These are phyloP conservation scores for Nyctalus aviator DNA, from an alignment of 2,797 vertebrate genomes.

Conservation along the genomic window DNA sequence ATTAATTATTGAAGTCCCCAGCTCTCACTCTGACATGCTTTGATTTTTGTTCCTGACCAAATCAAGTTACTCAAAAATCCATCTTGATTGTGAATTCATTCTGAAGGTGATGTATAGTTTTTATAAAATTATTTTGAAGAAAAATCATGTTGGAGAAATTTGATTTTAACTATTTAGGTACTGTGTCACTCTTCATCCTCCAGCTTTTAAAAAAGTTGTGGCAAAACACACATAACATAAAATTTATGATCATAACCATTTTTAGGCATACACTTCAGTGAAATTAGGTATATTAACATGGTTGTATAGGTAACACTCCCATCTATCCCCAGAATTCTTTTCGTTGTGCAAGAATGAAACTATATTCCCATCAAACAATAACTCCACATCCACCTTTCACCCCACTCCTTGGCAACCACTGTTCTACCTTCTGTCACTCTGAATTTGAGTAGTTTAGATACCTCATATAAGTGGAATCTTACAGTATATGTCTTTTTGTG, in stretches of 20 bases:
- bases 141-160: constrained; percentile 52
- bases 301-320: accelerated
- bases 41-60: constrained; percentile 66
- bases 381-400: neutral
- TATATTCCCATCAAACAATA: neutral
- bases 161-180: constrained; percentile 30
- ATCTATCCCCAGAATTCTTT: neutral
- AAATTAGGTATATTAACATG: neutral
- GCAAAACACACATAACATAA: neutral
- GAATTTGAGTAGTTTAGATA: neutral
- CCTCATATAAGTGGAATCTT: neutral
- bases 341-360: constrained; percentile 9
- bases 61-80: constrained; percentile 39
- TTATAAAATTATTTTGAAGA: neutral
- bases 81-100: constrained; percentile 26
- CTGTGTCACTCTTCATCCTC: neutral
- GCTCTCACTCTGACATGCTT: constrained; percentile 12
- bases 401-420: neutral
- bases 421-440: neutral
- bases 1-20: constrained; percentile 67
- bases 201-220: neutral
- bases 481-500: neutral
- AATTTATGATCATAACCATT: neutral
- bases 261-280: neutral
- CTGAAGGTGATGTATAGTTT: constrained; percentile 46